Evolutionary conservation across 2,797 vertebrate genomes (phyloP), one percentile per base, ranked within the genome.

Genomic region (Holocentrus rufus): DNA sequence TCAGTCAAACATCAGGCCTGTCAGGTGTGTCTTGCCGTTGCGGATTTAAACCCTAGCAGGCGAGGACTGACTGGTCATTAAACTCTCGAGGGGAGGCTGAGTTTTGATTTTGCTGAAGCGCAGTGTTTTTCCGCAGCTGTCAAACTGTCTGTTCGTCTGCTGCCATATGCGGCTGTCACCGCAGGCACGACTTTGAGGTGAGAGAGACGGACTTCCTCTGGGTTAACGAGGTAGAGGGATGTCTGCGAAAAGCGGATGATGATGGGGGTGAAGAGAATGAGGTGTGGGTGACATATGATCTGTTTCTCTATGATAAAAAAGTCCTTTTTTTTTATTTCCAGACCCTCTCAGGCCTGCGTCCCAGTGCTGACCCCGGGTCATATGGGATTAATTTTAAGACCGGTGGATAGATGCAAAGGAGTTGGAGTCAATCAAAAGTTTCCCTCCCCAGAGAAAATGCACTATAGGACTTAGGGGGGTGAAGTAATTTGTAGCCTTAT

Each of bases 1-100:
- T 91, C 93, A 87, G 75, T 94, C 91, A 93, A 86, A 88, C 17
- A 70, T 87, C 91, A 88, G 71, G 68, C 72, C 79, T 88, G 89
- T 88, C 90, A 91, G 85, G 69, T 85, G 73, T 76, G 85, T 84
- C 78, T 84, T 56, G 69, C 76, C 68, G 49, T 73, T 67, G 65
- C 62, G 22, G 70, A 85, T 76, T 82, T 81, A 80, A 85, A 71
- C 77, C 64, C 65, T 69, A 81, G 83, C 56, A 39, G 72, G 39
- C 62, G 65, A 70, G 82, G 78, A 65, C 76, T 80, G 74, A 74
- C 85, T 85, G 85, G 82, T 92, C 89, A 91, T 91, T 92, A 90
- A 92, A 89, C 90, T 87, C 87, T 86, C 47, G 11, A 83, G 67
- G 65, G 87, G 81, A 87, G 84, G 77, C 55, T n/a, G 44, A 49